Base-by-base conservation (phyloP, 2,888 invertebrate species). In the Lepidochrysops patricia region DNA sequence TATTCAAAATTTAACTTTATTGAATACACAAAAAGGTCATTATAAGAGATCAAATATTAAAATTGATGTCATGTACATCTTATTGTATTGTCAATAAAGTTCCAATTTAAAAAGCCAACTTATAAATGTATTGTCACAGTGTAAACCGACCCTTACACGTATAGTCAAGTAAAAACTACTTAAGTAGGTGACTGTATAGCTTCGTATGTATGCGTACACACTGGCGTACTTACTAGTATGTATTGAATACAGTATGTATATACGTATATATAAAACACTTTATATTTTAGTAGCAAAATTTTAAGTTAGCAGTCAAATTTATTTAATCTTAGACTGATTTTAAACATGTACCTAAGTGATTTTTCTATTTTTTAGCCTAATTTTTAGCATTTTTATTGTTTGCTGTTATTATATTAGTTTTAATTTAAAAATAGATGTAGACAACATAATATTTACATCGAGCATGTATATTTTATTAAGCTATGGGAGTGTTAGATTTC, bases 401-500 rank as follows among this genome's bases (percentile, higher is more conserved):
- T 15, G 37, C 37, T 37, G 37, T 37, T n/a, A 19, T 37, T 37
- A 15, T 7, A 15, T 15, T 43, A 1, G 29, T 43, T 43, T 43
- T 0, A 19, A 19, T 19, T 19, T 43, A 9, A 19, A 23, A 19
- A 23, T n/a, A n/a, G n/a, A n/a, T n/a, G n/a, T n/a, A n/a, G n/a
- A n/a, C n/a, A n/a, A n/a, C n/a, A 13, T 13, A 13, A 13, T n/a
- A 35, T 35, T 35, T 35, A 35, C 13, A 35, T n/a, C n/a, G n/a
- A n/a, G n/a, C n/a, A n/a, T n/a, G 12, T 35, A 13, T 35, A 2
- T 13, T 32, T 15, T 4, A 32, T 29, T 54, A 3, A 29, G 54
- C 54, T 54, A 32, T 54, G 54, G 54, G 19, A 54, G 54, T 54
- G 54, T 54, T 54, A 32, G 12, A 9, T 32, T 54, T 32, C 13